Conservation (phyloP, 1,140 invertebrate genomes). For the Diuraphis noxia region DNA sequence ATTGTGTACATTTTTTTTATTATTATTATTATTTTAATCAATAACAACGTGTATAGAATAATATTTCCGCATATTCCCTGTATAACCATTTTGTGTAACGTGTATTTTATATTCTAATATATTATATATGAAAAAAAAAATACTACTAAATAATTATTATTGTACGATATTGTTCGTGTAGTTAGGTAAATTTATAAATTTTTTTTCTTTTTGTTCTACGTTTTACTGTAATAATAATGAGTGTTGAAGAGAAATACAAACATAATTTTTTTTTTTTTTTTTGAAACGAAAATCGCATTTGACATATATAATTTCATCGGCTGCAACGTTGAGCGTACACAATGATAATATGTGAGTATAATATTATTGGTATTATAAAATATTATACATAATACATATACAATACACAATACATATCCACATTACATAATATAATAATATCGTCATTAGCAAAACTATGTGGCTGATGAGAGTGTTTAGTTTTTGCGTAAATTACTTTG, state of each 20-base stretch:
- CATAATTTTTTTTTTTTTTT: slow-evolving; percentile 17
- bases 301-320: not conserved
- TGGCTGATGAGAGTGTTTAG: no score
- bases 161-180: slow-evolving; percentile 26
- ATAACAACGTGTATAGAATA: not conserved
- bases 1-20: not conserved
- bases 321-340: not conserved
- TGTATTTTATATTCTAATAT: slow-evolving; percentile 19
- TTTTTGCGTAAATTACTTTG: no score
- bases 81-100: slow-evolving; percentile 3
- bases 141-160: slow-evolving; percentile 23
- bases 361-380: no score
- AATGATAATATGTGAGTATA: not conserved
- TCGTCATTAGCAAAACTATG: not conserved
- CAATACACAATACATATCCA: no score
- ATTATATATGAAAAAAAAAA: not conserved
- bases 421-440: not conserved
- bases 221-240: slow-evolving; percentile 48
- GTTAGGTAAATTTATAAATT: slow-evolving; percentile 24
- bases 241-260: slow-evolving; percentile 45
- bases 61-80: not conserved
- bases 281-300: slow-evolving; percentile 4
- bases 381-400: no score
- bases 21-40: not conserved
- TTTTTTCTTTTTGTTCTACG: slow-evolving; percentile 14